phyloP scores from a whole-genome alignment of 2,888 invertebrate genomes.

The Harpalus rufipes region DNA sequence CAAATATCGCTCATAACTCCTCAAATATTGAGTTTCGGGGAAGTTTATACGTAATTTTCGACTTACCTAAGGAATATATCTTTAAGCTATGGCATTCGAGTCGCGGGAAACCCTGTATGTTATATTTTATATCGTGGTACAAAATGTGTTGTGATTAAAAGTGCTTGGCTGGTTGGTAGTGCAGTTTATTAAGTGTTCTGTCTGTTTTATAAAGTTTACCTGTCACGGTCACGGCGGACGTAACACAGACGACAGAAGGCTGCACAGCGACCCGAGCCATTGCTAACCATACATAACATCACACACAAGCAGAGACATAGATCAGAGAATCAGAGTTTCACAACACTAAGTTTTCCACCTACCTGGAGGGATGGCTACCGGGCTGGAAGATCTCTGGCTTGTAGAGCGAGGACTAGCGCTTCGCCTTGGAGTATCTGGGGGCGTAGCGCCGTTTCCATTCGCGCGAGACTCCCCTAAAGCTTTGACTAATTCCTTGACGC shows the following conservation, averaged over 20 bases:
- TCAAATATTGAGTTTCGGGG: no score
- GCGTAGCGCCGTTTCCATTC: conserved; percentile 89
- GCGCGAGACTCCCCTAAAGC: conserved; percentile 86
- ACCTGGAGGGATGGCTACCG: conserved; percentile 82
- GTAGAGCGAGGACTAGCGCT: conserved; percentile 79
- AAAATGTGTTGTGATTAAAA: background rate
- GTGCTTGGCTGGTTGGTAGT: background rate
- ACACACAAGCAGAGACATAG: conserved; percentile 63
- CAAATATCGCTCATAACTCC: no score
- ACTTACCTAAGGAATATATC: no score
- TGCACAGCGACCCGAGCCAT: conserved; percentile 64
- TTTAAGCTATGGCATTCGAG: no score
- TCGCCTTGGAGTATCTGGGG: conserved; percentile 83
- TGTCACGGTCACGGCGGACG: conserved; percentile 59
- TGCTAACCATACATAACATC: conserved; percentile 65
- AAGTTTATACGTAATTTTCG: no score
- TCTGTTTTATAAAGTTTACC: conserved; percentile 44
- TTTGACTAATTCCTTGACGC: conserved; percentile 86
- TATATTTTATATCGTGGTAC: no score
- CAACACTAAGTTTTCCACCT: conserved; percentile 68
- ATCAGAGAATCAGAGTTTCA: conserved; percentile 14
- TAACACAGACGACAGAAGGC: conserved; percentile 55
- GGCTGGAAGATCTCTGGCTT: conserved; percentile 80
- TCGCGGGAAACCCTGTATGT: no score
- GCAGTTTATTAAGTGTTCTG: background rate